Evolutionary conservation across 92 coral and sea anemone genomes (phyloP).

Genomic region (Palythoa grandis): DNA sequence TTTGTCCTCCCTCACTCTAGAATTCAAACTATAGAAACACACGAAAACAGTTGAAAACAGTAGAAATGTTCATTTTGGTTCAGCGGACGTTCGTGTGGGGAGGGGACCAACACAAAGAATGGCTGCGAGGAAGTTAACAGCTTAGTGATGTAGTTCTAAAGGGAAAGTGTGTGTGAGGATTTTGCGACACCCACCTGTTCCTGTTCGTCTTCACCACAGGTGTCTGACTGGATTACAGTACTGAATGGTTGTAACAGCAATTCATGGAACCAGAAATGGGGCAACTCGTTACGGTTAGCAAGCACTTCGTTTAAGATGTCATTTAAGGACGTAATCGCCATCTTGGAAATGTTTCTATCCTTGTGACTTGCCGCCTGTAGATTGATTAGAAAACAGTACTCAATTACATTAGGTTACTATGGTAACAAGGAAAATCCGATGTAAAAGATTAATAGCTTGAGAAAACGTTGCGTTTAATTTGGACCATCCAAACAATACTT

Average conservation of each 20-base stretch:
- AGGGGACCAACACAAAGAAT: too few relatives aligned
- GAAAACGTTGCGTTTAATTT: too few relatives aligned
- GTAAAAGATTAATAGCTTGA: not conserved
- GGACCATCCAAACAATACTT: not conserved
- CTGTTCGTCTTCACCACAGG: slow-evolving; percentile 82
- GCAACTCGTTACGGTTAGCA: slow-evolving; percentile 90
- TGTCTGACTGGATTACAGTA: slow-evolving; percentile 68
- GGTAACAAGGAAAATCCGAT: not conserved
- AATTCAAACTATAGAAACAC: too few relatives aligned
- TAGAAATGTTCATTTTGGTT: too few relatives aligned
- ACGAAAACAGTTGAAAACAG: too few relatives aligned
- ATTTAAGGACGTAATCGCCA: slow-evolving; percentile 85
- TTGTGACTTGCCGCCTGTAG: slow-evolving; percentile 86
- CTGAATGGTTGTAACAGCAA: slow-evolving; percentile 90
- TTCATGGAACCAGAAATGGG: slow-evolving; percentile 99
- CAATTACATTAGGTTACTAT: not conserved
- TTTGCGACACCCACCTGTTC: slow-evolving; percentile 70
- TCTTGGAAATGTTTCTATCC: slow-evolving; percentile 87
- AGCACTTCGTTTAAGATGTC: slow-evolving; percentile 88
- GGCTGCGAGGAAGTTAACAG: too few relatives aligned
- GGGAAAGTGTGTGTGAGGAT: too few relatives aligned
- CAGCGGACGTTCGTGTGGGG: too few relatives aligned
- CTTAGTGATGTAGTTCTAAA: too few relatives aligned
- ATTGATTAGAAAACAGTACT: not conserved
- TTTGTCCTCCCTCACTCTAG: too few relatives aligned